Base-by-base conservation (phyloP, 2,888 invertebrate species). In the Cylloceria caligata region DNA sequence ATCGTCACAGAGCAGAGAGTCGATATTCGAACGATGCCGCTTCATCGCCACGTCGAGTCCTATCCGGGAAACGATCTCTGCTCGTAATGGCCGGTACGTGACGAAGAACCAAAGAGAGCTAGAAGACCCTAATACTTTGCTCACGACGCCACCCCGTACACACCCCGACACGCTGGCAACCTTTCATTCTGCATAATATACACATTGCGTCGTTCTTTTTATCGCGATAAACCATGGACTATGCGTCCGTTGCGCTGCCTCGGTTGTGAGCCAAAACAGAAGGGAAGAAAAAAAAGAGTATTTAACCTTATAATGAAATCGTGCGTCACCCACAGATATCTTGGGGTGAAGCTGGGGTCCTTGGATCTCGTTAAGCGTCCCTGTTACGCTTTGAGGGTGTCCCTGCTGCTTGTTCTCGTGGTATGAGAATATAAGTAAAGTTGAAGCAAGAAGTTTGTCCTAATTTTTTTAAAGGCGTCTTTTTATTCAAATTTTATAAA, bases 161-260 rank as follows among this genome's bases (percentile, higher is more conserved):
- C 84, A 76, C 71, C 80, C 81, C 69, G 64, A 76, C 67, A 60
- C 72, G 72, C 45, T 62, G 72, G 68, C 57, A 76, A 81, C 71
- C 71, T 81, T 81, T 76, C 65, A 47, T 77, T 89, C 88, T 89
- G 89, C 89, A 89, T 89, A 89, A 89, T 89, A 87, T 88, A 86
- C 86, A 85, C 87, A 86, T 88, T 84, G 86, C 77, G 73, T 83
- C 69, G 84, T 81, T 67, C 49, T 67, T 73, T 16, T 55, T 27
- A 21, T 34, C 21, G 21, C 60, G 55, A 69, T 55, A 24, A 64
- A 21, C 49, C 39, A 52, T 49, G 13, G 65, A 69, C 71, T 71
- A 24, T 71, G 47, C 24, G 21, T 75, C 69, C 42, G 47, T 65
- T 39, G 57, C 36, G 24, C 62, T 42, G 42, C 52, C 21, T 62